These are phyloP conservation scores for Therioaphis trifolii DNA, from an alignment of 2,888 invertebrate genomes.

Conservation along the genomic window DNA sequence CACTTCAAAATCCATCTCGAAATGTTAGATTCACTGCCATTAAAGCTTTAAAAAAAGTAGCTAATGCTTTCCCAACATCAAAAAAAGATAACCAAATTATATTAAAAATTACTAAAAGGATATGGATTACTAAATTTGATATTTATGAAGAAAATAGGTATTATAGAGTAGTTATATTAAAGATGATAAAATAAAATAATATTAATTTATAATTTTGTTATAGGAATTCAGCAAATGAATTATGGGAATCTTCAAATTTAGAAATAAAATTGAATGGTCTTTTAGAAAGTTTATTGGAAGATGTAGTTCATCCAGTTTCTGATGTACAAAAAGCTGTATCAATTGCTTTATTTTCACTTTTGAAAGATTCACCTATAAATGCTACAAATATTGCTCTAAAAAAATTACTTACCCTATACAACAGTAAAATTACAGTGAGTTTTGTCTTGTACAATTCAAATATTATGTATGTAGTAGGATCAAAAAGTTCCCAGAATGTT, in stretches of 20 bases:
- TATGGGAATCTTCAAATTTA: constrained; percentile 75
- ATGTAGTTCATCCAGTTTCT: constrained; percentile 84
- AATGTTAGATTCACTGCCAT: constrained; percentile 80
- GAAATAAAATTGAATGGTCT: constrained; percentile 71
- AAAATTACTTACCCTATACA: constrained; percentile 78
- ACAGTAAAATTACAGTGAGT: constrained; percentile 78
- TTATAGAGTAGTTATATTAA: constrained; percentile 64
- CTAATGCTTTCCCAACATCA: constrained; percentile 74
- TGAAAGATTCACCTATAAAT: constrained; percentile 70
- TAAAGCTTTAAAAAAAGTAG: constrained; percentile 75
- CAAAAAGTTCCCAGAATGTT: too few relatives aligned
- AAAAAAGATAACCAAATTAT: constrained; percentile 73
- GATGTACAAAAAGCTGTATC: constrained; percentile 87
- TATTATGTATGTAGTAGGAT: too few relatives aligned
- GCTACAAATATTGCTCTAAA: constrained; percentile 66
- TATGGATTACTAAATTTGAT: constrained; percentile 89
- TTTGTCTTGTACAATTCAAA: background rate
- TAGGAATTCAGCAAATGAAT: constrained; percentile 73
- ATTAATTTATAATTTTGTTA: background rate
- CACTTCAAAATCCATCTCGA: constrained; percentile 78
- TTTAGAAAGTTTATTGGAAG: constrained; percentile 74
- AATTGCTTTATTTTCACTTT: constrained; percentile 79
- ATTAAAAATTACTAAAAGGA: constrained; percentile 76
- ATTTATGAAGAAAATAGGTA: constrained; percentile 79
- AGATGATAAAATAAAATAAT: background rate